Percentiles rank a stretch among this genome's conserved stretches.
Evolutionary conservation across 2,113 vertebrate species (phyloP).

Genomic region (Chloebia gouldiae): DNA sequence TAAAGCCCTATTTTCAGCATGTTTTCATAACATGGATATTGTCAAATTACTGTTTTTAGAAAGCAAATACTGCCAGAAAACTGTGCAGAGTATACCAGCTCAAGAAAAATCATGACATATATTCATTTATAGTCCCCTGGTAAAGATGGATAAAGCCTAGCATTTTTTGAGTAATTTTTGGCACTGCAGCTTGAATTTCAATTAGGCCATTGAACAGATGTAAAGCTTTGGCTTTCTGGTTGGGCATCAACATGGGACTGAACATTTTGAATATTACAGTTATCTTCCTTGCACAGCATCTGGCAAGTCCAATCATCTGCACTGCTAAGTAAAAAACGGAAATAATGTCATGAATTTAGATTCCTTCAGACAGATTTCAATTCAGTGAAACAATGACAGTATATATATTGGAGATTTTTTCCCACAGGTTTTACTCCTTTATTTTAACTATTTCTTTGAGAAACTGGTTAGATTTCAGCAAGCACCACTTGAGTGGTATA

Average conservation of each 20-base stretch:
- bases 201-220: slow-evolving; percentile 35
- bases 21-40: neutral
- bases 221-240: slow-evolving; percentile 16
- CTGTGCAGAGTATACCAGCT: neutral
- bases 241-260: neutral
- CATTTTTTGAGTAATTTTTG: neutral
- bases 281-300: slow-evolving; percentile 27
- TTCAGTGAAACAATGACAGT: neutral
- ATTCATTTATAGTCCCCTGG: neutral
- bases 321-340: neutral
- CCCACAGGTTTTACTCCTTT: neutral
- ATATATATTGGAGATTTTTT: neutral
- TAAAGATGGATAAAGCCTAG: slow-evolving; percentile 7
- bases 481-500: neutral
- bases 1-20: neutral
- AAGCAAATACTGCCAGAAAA: neutral
- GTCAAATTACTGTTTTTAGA: neutral
- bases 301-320: neutral
- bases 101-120: neutral
- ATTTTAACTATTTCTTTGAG: neutral
- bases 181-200: neutral
- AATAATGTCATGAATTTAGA: neutral
- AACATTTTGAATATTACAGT: slow-evolving; percentile 2
- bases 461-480: neutral
- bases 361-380: neutral